phyloP scores from a whole-genome alignment of 2,888 invertebrate genomes.

The Rotaria socialis region DNA sequence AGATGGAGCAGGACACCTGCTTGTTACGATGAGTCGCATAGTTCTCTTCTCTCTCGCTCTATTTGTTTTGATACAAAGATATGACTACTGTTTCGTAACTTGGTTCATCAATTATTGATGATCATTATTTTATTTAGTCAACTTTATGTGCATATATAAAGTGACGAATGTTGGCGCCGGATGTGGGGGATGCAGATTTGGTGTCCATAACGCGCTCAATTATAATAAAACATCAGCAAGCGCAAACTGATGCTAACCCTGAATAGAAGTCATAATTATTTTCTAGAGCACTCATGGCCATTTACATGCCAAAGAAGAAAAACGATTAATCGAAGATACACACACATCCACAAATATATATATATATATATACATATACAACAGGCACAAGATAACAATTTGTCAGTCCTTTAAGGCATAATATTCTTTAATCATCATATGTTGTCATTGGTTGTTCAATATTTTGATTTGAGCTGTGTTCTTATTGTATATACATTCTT shows the following conservation, averaged over 20 bases:
- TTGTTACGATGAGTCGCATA: background rate
- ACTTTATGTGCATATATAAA: background rate
- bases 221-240: background rate
- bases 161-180: background rate
- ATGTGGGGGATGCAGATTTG: background rate
- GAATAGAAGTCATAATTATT: background rate
- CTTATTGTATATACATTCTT: background rate
- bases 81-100: background rate
- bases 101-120: background rate
- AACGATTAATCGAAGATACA: background rate
- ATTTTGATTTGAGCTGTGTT: background rate
- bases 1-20: background rate
- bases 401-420: background rate
- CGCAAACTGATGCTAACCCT: background rate
- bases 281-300: background rate
- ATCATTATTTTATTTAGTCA: background rate
- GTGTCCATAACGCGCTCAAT: background rate
- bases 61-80: background rate
- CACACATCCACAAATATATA: too few relatives aligned
- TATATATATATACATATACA: background rate
- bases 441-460: background rate
- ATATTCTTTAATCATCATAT: slow-evolving; percentile 1
- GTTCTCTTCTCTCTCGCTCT: too few relatives aligned
- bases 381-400: background rate
- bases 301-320: background rate